Conservation (phyloP, 1,140 invertebrate species). For the Drosophila jambulina region DNA sequence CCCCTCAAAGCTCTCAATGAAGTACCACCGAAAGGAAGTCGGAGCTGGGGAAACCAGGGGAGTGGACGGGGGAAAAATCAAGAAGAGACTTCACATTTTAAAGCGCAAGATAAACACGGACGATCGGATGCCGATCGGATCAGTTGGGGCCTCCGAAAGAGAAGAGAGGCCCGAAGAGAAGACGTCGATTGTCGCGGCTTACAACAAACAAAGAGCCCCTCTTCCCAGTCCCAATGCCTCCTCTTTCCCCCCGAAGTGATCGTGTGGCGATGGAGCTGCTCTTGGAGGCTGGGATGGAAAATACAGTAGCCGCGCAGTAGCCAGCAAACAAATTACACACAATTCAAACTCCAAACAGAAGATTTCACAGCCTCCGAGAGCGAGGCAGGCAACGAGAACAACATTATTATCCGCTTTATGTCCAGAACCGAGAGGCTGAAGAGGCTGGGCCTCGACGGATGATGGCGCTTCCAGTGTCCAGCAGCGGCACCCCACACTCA, state of each 20-base stretch:
- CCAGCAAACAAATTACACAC: slow-evolving; percentile 81
- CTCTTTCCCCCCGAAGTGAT: slow-evolving; percentile 10
- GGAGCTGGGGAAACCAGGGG: slow-evolving; percentile 4
- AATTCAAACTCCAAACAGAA: slow-evolving; percentile 82
- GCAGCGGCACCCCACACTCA: slow-evolving; percentile 63
- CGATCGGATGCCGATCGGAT: slow-evolving; percentile 70
- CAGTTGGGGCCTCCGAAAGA: slow-evolving; percentile 28
- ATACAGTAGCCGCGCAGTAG: slow-evolving; percentile 81
- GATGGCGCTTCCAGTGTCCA: slow-evolving; percentile 64
- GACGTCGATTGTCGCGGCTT: slow-evolving; percentile 63
- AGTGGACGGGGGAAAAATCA: slow-evolving; percentile 11
- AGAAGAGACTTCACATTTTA: slow-evolving; percentile 50
- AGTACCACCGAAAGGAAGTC: slow-evolving; percentile 32
- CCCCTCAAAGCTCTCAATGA: slow-evolving; percentile 31
- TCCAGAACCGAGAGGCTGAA: slow-evolving; percentile 56
- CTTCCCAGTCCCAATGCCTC: not conserved
- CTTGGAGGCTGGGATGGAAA: slow-evolving; percentile 37
- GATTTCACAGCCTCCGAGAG: slow-evolving; percentile 72
- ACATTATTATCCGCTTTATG: slow-evolving; percentile 83
- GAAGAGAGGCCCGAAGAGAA: slow-evolving; percentile 7
- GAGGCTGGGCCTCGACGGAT: slow-evolving; percentile 50
- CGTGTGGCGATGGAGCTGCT: slow-evolving; percentile 61
- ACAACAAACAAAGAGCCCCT: slow-evolving; percentile 68
- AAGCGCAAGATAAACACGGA: slow-evolving; percentile 74
- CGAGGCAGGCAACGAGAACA: slow-evolving; percentile 49